phyloP scores from a whole-genome alignment of 2,113 vertebrate genomes.

The Oplegnathus fasciatus region DNA sequence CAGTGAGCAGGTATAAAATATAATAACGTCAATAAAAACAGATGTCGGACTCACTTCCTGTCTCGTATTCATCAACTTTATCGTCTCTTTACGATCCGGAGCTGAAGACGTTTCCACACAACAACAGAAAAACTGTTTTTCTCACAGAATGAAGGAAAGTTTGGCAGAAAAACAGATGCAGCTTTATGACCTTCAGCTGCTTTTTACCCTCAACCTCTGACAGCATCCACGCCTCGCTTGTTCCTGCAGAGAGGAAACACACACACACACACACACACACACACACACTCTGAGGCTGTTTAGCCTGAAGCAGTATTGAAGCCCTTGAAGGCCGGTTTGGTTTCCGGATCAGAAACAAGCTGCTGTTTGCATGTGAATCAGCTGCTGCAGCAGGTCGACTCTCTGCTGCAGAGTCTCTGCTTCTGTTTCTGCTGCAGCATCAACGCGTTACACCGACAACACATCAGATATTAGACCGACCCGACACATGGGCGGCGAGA shows the following conservation, averaged over 20 bases:
- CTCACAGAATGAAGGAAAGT: neutral
- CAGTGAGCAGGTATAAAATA: neutral
- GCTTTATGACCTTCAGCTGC: neutral
- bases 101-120: neutral
- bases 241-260: neutral
- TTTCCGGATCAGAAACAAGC: neutral
- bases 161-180: neutral
- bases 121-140: neutral
- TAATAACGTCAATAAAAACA: neutral
- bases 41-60: conserved; percentile 1
- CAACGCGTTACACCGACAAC: no score
- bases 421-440: neutral
- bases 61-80: neutral
- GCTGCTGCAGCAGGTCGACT: conserved; percentile 9
- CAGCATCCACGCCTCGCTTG: neutral
- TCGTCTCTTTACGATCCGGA: neutral
- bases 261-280: conserved; percentile 17
- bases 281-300: neutral
- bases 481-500: no score
- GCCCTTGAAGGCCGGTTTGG: neutral
- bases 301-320: neutral
- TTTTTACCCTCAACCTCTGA: neutral
- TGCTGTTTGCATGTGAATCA: conserved; percentile 16
- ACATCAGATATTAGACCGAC: no score
- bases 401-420: neutral